Conservation (phyloP, 2,888 invertebrate species). For the Zootermopsis nevadensis region DNA sequence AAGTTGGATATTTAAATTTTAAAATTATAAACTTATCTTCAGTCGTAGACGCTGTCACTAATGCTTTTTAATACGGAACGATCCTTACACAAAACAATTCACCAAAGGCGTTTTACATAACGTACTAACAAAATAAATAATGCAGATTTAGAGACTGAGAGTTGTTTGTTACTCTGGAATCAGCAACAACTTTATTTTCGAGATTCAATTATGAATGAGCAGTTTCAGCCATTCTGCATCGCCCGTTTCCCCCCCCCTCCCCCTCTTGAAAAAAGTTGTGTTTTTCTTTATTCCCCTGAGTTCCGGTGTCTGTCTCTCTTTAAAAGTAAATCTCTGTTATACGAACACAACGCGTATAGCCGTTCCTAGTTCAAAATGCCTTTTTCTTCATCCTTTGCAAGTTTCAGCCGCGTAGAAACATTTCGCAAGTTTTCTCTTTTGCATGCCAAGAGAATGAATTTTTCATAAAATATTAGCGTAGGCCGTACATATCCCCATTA, state of each 20-base stretch:
- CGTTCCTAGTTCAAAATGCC: background rate
- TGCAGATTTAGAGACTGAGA: no score
- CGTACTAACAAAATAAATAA: no score
- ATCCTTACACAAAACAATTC: no score
- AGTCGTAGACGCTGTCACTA: no score
- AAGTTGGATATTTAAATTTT: no score
- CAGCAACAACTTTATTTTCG: no score
- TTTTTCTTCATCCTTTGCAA: background rate
- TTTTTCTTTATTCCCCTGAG: background rate
- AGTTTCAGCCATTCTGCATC: no score
- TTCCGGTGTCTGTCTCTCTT: background rate
- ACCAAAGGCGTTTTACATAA: no score
- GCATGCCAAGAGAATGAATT: background rate
- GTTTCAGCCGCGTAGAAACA: background rate
- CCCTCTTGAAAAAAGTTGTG: background rate
- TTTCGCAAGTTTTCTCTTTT: background rate
- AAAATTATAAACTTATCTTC: no score
- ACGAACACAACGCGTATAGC: background rate
- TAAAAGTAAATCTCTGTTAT: background rate
- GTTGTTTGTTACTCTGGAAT: no score
- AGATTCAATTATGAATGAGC: no score
- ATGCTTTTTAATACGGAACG: no score
- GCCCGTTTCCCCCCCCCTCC: background rate
- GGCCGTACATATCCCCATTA: conserved; percentile 7
- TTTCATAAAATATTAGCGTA: conserved; percentile 10